Evolutionary conservation across 2,113 vertebrate genomes (phyloP), one percentile per base, ranked within the genome.

Genomic region (Halcyon senegalensis): DNA sequence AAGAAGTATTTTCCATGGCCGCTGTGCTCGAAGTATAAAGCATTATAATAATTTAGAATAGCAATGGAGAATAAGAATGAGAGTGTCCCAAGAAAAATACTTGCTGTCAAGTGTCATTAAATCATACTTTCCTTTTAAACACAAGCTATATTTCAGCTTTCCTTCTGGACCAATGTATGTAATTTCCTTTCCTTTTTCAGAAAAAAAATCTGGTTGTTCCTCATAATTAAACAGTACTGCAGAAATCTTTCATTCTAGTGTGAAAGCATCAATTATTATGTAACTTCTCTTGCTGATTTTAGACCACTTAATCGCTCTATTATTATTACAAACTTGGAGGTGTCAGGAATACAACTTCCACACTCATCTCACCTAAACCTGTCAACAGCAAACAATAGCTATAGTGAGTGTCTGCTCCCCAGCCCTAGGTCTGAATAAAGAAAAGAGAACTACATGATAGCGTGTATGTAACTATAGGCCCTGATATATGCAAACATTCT

Each of bases 211-310:
- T 66, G 30, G 15, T 39, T 91, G 25, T 53, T 94, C 50, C 37
- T 80, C 72, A 44, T 62, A 95, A 94, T 94, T 92, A 95, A 95
- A 83, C 37, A 79, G 67, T 48, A 37, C 55, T 25, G 50, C 67
- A 86, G 67, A 90, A 90, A 85, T 37, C 70, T 77, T 84, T 92
- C 67, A 58, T 60, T 94, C 41, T 53, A 35, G 5, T 9, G 50
- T 83, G 90, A 95, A 94, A 94, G 92, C 79, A 80, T 25, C 88
- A 88, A 94, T 97, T 95, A 88, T 64, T 51, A 33, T 37, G 68
- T 69, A 92, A 95, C n/a, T 82, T 33, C 18, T 77, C 25, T 37
- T 46, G 48, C 82, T 72, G 78, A 68, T 85, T 95, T 96, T 53
- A 86, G 67, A 79, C 63, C 44, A 35, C 28, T 48, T 90, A 83